Evolutionary conservation across 2,888 invertebrate genomes (phyloP).

Genomic region (Meteorus colon): DNA sequence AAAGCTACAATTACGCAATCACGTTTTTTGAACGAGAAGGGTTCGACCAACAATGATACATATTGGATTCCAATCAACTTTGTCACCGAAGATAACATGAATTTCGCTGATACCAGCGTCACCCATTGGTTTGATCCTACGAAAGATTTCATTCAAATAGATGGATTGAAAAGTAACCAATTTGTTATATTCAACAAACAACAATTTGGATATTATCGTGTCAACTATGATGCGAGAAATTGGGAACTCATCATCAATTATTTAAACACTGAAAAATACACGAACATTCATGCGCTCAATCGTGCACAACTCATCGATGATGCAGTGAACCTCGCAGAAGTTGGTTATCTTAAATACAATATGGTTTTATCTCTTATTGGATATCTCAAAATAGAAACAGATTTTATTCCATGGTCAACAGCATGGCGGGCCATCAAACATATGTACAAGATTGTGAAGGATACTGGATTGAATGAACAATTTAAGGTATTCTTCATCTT

Average conservation of each 20-base stretch:
- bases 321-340: conserved; percentile 69
- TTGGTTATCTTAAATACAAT: conserved; percentile 73
- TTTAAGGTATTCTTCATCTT: conserved; percentile 44
- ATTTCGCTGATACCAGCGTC: conserved; percentile 75
- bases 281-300: conserved; percentile 71
- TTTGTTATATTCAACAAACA: conserved; percentile 81
- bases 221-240: conserved; percentile 69
- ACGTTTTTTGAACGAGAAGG: conserved; percentile 51
- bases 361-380: conserved; percentile 74
- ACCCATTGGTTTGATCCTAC: conserved; percentile 73
- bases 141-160: conserved; percentile 55
- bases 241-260: conserved; percentile 66
- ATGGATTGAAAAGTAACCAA: conserved; percentile 60
- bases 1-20: conserved; percentile 74
- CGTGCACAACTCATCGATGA: conserved; percentile 77
- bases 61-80: conserved; percentile 68
- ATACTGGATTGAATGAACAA: conserved; percentile 77
- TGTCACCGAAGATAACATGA: conserved; percentile 56
- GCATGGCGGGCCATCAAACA: conserved; percentile 75
- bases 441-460: conserved; percentile 67
- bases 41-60: conserved; percentile 22
- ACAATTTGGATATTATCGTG: conserved; percentile 75
- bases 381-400: conserved; percentile 77
- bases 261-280: conserved; percentile 39
- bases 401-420: conserved; percentile 82